A percentile compares a stretch with the other conserved stretches of the same genome.
Evolutionary conservation across 2,888 invertebrate species (phyloP).

Genomic region (Philaethria dido): DNA sequence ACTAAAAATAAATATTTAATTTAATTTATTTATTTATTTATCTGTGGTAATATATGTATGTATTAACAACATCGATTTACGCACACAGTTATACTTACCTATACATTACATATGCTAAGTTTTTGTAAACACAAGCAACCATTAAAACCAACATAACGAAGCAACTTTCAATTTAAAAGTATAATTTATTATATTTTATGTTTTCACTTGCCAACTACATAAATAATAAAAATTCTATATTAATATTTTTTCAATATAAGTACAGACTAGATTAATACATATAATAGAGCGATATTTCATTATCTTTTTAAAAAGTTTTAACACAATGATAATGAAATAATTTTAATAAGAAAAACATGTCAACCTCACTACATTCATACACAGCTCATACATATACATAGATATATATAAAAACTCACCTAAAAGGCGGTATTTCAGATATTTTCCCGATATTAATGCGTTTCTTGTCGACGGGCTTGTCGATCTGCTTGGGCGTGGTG

Average conservation of each 20-base stretch:
- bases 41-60: not conserved
- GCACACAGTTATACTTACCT: not conserved
- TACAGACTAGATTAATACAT: too few species aligned
- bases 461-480: constrained; percentile 56
- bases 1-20: not conserved
- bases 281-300: too few species aligned
- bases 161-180: too few species aligned
- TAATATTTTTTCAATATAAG: too few species aligned
- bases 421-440: constrained; percentile 80
- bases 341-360: too few species aligned
- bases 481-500: constrained; percentile 63
- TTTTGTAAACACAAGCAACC: too few species aligned
- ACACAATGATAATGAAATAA: too few species aligned
- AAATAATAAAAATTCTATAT: too few species aligned
- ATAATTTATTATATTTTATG: too few species aligned
- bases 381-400: not conserved
- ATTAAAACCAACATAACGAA: too few species aligned
- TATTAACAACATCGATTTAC: not conserved
- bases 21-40: not conserved
- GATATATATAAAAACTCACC: constrained; percentile 52
- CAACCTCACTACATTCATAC: not conserved
- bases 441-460: constrained; percentile 74
- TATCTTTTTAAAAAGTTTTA: too few species aligned
- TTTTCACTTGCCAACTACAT: too few species aligned
- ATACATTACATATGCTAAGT: not conserved